phyloP scores from a whole-genome alignment of 2,888 invertebrate species.

The Seladonia tumulorum region DNA sequence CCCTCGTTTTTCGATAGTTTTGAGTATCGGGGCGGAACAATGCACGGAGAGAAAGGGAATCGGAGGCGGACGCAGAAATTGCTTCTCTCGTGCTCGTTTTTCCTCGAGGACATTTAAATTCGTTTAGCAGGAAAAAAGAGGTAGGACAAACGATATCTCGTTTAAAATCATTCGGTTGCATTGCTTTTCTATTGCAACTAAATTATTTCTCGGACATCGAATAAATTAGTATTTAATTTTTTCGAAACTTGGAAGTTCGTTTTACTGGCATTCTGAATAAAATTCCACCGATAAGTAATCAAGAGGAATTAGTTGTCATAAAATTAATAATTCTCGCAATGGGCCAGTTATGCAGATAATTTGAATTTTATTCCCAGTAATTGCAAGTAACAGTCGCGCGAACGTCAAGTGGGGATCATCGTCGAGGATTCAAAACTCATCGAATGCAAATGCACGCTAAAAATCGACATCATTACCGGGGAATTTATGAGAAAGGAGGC shows the following conservation, averaged over 20 bases:
- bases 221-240: too few species aligned
- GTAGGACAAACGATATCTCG: neutral
- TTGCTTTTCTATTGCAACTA: too few species aligned
- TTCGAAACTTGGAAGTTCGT: too few species aligned
- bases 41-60: conserved; percentile 27
- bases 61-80: conserved; percentile 24
- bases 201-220: neutral
- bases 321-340: neutral
- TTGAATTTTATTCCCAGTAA: neutral
- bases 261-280: too few species aligned
- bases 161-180: neutral
- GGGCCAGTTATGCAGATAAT: neutral
- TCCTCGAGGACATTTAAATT: conserved; percentile 48
- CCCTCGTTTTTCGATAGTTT: conserved; percentile 43
- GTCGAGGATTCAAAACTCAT: neutral
- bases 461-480: neutral
- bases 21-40: conserved; percentile 52
- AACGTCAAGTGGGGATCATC: neutral
- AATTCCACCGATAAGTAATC: too few species aligned
- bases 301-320: neutral
- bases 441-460: neutral
- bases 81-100: conserved; percentile 18
- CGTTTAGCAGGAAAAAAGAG: conserved; percentile 27
- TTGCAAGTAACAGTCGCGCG: neutral
- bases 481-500: conserved; percentile 14